Percentiles rank a stretch among this genome's conserved stretches.
phyloP scores from a whole-genome alignment of 2,888 invertebrate genomes.

The Colletes collaris region DNA sequence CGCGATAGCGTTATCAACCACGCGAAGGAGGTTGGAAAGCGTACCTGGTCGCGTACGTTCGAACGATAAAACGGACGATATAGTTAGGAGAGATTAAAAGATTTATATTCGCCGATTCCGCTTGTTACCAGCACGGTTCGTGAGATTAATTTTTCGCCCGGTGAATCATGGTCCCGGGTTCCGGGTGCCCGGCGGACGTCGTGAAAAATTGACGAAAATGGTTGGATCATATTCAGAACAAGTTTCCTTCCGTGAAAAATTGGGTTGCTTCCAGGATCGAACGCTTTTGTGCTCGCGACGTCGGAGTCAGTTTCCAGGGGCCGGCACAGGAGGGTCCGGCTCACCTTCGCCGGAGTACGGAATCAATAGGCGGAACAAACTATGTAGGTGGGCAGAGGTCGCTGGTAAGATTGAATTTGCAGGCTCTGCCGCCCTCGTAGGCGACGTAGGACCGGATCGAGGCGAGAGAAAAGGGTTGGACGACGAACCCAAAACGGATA shows the following conservation, averaged over 20 bases:
- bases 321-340: constrained; percentile 36
- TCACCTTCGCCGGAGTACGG: constrained; percentile 53
- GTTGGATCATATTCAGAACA: constrained; percentile 45
- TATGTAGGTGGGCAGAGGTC: constrained; percentile 73
- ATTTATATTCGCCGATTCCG: neutral
- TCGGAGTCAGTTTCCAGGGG: constrained; percentile 45
- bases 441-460: too few relatives aligned
- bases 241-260: constrained; percentile 55
- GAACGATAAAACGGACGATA: neutral
- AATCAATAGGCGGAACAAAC: constrained; percentile 79
- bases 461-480: constrained; percentile 21
- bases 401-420: constrained; percentile 78
- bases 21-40: neutral
- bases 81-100: neutral
- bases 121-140: neutral
- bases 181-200: neutral
- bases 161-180: constrained; percentile 19
- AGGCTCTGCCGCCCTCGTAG: constrained; percentile 59
- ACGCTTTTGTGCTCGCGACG: constrained; percentile 39
- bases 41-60: too few relatives aligned
- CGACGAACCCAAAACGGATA: constrained; percentile 53
- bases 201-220: constrained; percentile 39
- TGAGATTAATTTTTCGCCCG: constrained; percentile 29
- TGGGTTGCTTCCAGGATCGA: constrained; percentile 57
- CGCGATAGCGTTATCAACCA: too few relatives aligned